Evolutionary conservation across 2,797 vertebrate genomes (phyloP).

Genomic region (Tapera naevia): DNA sequence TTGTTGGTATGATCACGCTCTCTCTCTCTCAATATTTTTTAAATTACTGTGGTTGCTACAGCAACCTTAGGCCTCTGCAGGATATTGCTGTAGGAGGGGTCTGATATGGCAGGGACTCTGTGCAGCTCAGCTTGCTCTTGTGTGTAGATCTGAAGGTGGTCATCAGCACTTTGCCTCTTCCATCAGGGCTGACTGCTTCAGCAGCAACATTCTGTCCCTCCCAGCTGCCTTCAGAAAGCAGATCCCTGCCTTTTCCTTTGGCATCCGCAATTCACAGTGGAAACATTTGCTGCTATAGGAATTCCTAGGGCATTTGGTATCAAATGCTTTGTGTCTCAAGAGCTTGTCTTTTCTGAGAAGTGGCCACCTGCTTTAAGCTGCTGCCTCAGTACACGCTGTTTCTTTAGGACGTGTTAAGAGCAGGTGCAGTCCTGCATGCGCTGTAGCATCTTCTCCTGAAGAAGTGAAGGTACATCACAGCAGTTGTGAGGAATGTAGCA

Average conservation of each 20-base stretch:
- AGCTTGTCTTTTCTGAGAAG: background rate
- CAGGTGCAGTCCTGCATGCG: accelerated
- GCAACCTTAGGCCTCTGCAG: conserved; percentile 41
- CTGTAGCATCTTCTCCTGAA: background rate
- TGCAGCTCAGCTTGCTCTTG: background rate
- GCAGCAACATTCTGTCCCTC: background rate
- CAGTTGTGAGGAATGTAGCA: background rate
- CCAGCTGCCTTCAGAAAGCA: background rate
- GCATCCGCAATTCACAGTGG: background rate
- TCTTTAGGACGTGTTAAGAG: background rate
- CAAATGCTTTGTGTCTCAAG: background rate
- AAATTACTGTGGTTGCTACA: conserved; percentile 61
- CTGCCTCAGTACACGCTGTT: background rate
- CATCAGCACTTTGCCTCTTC: background rate
- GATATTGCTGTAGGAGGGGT: background rate
- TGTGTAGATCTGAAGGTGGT: background rate
- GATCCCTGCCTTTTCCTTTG: background rate
- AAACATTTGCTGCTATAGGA: background rate
- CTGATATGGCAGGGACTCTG: background rate
- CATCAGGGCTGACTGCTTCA: background rate
- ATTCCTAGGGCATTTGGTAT: background rate
- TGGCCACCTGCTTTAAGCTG: background rate
- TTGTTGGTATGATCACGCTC: background rate
- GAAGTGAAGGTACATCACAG: background rate
- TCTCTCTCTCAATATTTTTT: conserved; percentile 21